These are phyloP conservation scores for Bolborhynchus lineola DNA, from an alignment of 2,113 vertebrate species.

Conservation along the genomic window DNA sequence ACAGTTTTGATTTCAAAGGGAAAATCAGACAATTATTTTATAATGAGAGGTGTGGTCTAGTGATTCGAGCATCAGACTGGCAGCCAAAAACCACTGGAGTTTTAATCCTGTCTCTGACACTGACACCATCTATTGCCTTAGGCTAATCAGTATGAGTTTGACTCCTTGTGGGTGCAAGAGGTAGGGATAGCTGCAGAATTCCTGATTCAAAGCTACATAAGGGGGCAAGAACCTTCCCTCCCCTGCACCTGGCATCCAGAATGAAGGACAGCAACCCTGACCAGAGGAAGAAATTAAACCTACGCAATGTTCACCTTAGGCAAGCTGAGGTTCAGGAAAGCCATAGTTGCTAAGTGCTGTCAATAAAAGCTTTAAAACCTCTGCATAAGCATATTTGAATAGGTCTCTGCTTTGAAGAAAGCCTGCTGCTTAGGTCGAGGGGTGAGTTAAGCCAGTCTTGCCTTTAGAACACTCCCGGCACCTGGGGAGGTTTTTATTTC, in stretches of 20 bases:
- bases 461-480: constrained; percentile 41
- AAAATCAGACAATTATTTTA: constrained; percentile 65
- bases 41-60: constrained; percentile 64
- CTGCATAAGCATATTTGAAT: constrained; percentile 50
- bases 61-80: constrained; percentile 42
- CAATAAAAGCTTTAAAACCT: constrained; percentile 58
- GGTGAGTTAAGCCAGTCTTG: constrained; percentile 47
- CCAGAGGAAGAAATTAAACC: constrained; percentile 9
- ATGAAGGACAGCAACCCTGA: neutral
- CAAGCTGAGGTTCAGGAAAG: constrained; percentile 28
- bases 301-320: neutral
- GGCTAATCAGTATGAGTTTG: constrained; percentile 3
- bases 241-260: neutral
- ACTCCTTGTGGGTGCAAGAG: constrained; percentile 7
- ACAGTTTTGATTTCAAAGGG: constrained; percentile 69
- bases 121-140: constrained; percentile 51
- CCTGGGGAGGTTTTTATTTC: constrained; percentile 58
- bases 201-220: neutral
- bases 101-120: constrained; percentile 60
- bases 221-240: neutral
- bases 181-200: neutral
- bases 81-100: constrained; percentile 50
- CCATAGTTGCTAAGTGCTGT: constrained; percentile 53
- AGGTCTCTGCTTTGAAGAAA: constrained; percentile 52
- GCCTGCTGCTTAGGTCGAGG: constrained; percentile 56